Conservation (phyloP, 2,888 invertebrate species). For the Lasius platythorax region DNA sequence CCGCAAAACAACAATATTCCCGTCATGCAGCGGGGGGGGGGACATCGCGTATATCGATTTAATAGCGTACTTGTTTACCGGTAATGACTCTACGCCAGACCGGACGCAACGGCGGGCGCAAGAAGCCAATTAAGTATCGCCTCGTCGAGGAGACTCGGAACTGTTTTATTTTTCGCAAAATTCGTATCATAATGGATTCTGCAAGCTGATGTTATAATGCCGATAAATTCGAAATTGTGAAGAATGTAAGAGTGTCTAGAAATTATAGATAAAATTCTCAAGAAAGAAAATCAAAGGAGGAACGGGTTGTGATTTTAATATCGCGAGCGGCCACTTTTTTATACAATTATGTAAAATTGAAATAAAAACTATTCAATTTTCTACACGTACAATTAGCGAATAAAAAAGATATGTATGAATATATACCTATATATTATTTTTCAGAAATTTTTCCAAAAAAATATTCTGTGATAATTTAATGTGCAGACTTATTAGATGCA, state of each 20-base stretch:
- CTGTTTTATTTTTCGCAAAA: not conserved
- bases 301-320: not conserved
- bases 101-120: slow-evolving; percentile 26
- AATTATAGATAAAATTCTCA: not conserved
- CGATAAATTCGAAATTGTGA: not conserved
- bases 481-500: not conserved
- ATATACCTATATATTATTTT: not conserved
- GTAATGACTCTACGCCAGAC: slow-evolving; percentile 67
- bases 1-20: slow-evolving; percentile 49
- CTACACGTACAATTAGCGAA: not conserved
- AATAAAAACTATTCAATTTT: not conserved
- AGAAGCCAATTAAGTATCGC: slow-evolving; percentile 28
- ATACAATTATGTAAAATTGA: no score
- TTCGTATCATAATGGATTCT: not conserved
- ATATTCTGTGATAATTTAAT: not conserved
- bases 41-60: slow-evolving; percentile 75
- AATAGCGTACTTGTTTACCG: slow-evolving; percentile 77
- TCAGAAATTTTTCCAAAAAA: not conserved
- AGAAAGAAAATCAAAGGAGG: not conserved
- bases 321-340: not conserved
- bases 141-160: not conserved
- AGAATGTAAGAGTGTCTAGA: not conserved
- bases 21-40: slow-evolving; percentile 45
- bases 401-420: not conserved
- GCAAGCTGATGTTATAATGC: not conserved